Percentiles rank a stretch among this genome's conserved stretches.
These are phyloP conservation scores for Schizotus pectinicornis DNA, from an alignment of 2,888 invertebrate genomes.

Conservation along the genomic window DNA sequence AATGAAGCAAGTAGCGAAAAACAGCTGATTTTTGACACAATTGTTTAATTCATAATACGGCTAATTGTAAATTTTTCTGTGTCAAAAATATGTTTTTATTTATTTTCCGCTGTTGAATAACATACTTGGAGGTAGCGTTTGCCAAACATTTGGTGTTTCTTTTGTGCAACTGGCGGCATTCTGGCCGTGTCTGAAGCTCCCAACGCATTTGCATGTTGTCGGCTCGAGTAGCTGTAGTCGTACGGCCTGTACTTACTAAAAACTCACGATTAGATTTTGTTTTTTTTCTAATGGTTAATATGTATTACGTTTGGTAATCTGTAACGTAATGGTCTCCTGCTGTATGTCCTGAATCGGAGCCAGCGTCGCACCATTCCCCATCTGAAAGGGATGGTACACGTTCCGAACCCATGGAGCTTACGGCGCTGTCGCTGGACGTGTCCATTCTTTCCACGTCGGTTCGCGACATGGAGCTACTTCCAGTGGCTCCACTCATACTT, in stretches of 20 bases:
- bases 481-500: conserved; percentile 54
- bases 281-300: background rate
- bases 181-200: conserved; percentile 61
- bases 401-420: conserved; percentile 92
- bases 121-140: conserved; percentile 81
- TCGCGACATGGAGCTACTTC: conserved; percentile 50
- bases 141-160: conserved; percentile 93
- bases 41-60: too few relatives aligned
- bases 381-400: conserved; percentile 87
- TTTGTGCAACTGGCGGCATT: conserved; percentile 76
- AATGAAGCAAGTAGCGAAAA: background rate
- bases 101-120: too few relatives aligned
- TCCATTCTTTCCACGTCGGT: conserved; percentile 74
- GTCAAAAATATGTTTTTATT: too few relatives aligned
- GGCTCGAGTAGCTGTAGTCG: conserved; percentile 70
- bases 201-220: conserved; percentile 56
- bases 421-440: conserved; percentile 89
- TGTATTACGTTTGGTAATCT: conserved; percentile 72
- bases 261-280: background rate
- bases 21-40: background rate
- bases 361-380: conserved; percentile 88
- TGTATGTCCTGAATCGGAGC: conserved; percentile 80
- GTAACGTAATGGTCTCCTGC: conserved; percentile 70
- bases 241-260: conserved; percentile 75
- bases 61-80: too few relatives aligned